Conservation (phyloP, 2,797 vertebrate species). For the Xenops minutus region DNA sequence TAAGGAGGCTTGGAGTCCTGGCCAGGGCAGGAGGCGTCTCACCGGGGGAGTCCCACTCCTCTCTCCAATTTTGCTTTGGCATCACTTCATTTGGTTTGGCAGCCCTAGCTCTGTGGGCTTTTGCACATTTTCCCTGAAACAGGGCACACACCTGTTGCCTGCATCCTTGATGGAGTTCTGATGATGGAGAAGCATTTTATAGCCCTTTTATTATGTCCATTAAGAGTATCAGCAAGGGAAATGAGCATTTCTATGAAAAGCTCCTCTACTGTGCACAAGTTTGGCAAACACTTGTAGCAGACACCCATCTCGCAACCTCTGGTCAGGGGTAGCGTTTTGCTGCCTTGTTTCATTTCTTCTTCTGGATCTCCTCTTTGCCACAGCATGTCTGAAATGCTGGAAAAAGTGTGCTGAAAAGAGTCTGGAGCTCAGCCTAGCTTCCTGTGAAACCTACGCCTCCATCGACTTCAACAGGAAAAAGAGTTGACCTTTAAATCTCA, state of each 20-base stretch:
- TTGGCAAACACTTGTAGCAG: not conserved
- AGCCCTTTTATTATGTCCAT: not conserved
- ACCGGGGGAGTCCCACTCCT: not conserved
- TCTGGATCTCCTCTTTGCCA: not conserved
- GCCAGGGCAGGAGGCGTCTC: not conserved
- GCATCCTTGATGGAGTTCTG: not conserved
- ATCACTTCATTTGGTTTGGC: not conserved
- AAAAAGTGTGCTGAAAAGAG: not conserved
- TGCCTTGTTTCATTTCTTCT: not conserved
- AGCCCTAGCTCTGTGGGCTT: not conserved
- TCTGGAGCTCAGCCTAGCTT: not conserved
- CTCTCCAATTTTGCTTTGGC: not conserved
- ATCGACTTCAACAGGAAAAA: accelerated
- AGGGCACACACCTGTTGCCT: accelerated
- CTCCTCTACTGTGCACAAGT: not conserved
- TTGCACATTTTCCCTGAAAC: not conserved
- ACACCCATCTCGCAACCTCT: accelerated
- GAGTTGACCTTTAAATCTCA: not conserved
- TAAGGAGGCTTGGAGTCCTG: not conserved
- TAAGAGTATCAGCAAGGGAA: not conserved
- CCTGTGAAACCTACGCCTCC: not conserved
- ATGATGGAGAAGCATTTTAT: not conserved
- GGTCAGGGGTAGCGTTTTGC: not conserved
- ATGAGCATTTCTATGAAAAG: not conserved
- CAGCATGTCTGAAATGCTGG: not conserved